A percentile compares a stretch with the other conserved stretches of the same genome.
Conservation (phyloP, 1,140 invertebrate species). For the Megathymus violae region DNA sequence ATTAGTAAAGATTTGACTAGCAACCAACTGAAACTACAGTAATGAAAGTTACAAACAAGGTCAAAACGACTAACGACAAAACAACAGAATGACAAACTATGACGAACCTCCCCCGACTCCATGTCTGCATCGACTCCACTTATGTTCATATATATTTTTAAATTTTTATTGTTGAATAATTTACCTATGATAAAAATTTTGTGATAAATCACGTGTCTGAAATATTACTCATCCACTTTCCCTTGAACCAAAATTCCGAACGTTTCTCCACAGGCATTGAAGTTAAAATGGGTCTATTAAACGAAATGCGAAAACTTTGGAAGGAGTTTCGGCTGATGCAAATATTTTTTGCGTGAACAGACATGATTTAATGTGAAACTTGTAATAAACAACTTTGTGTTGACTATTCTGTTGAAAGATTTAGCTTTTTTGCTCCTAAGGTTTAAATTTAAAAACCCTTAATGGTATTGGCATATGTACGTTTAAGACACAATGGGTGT, state of each 20-base stretch:
- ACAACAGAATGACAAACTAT: too few species aligned
- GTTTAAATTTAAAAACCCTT: not conserved
- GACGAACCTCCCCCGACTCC: too few species aligned
- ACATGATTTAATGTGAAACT: conserved; percentile 30
- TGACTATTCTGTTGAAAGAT: conserved; percentile 9
- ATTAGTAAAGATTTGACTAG: too few species aligned
- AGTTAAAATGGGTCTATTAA: conserved; percentile 31
- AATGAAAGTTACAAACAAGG: too few species aligned
- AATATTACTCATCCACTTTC: not conserved
- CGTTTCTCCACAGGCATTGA: conserved; percentile 17
- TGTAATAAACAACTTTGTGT: conserved; percentile 8
- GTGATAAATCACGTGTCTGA: not conserved
- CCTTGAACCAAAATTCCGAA: conserved; percentile 2
- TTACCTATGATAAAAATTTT: not conserved
- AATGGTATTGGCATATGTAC: too few species aligned
- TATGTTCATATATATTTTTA: too few species aligned
- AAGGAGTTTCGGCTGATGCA: conserved; percentile 22
- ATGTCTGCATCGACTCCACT: too few species aligned
- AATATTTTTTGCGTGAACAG: conserved; percentile 33
- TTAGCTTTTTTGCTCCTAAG: not conserved
- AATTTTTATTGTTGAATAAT: not conserved
- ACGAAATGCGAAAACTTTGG: conserved; percentile 27
- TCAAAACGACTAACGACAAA: too few species aligned
- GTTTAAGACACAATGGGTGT: too few species aligned
- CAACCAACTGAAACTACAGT: too few species aligned